A percentile compares a stretch with the other conserved stretches of the same genome.
Evolutionary conservation across 30 jellyfish, hydroid and myxozoan species (phyloP).

Genomic region (Pseudorhiza aurosa): DNA sequence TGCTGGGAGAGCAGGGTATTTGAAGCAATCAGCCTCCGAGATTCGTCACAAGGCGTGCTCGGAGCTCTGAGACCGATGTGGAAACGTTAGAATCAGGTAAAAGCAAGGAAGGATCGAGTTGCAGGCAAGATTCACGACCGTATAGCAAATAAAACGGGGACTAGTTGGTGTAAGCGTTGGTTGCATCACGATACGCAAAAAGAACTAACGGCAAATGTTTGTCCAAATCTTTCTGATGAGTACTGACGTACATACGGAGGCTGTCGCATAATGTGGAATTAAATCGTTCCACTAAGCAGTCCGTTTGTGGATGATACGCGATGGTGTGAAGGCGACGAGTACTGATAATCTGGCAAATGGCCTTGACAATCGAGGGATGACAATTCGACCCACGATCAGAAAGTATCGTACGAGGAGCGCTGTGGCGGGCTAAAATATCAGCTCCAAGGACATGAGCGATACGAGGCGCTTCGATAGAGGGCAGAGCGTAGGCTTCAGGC

Average conservation of each 20-base stretch:
- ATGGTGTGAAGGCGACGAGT: constrained; percentile 10
- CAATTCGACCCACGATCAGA: constrained; percentile 39
- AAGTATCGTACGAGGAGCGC: constrained; percentile 1
- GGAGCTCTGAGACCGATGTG: too few relatives aligned
- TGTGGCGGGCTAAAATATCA: neutral
- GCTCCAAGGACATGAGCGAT: neutral
- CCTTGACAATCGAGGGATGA: constrained; percentile 20
- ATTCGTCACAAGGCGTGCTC: too few relatives aligned
- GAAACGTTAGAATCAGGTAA: too few relatives aligned
- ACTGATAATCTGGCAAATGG: constrained; percentile 20
- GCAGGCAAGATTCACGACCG: constrained; percentile 47
- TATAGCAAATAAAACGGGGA: constrained; percentile 49
- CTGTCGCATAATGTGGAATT: neutral
- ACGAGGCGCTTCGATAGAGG: too few relatives aligned
- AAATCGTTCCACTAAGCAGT: too few relatives aligned
- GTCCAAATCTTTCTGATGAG: constrained; percentile 61
- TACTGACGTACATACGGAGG: constrained; percentile 43
- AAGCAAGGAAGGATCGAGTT: too few relatives aligned
- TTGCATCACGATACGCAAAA: constrained; percentile 51
- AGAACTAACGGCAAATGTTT: constrained; percentile 23
- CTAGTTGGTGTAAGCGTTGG: constrained; percentile 42
- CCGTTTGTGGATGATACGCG: constrained; percentile 38
- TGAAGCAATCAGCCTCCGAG: too few relatives aligned
- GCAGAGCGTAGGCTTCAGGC: too few relatives aligned
- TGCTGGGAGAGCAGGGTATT: too few relatives aligned